Base-by-base conservation (phyloP, 2,113 vertebrate genomes). In the Phasianus colchicus region DNA sequence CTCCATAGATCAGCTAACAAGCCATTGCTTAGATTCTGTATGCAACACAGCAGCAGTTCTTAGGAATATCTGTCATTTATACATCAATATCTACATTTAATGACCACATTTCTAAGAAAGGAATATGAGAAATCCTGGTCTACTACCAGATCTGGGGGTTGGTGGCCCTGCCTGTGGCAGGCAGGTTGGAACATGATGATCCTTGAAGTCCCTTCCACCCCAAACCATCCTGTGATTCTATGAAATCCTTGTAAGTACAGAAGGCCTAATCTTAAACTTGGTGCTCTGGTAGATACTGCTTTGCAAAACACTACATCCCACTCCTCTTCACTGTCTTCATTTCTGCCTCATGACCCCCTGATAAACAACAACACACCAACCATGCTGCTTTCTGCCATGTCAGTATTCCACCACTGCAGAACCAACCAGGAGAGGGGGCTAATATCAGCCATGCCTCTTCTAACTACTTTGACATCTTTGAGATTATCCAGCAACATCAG, bases 381-480 rank as follows among this genome's bases (percentile, higher is more conserved):
- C 19, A 7, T 3, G 29, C 5, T 65, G 20, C 40, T 73, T 48
- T 38, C 65, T 20, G 58, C 38, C 16, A 12, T 6, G 16, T 9
- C 8, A 13, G 29, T 40, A 45, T 50, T n/a, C 34, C n/a, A 11
- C 60, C 43, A 30, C 36, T 29, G 69, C 54, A 82, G 78, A 86
- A 67, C 14, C 42, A 78, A 36, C 61, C 92, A 86, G 69, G 64
- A 93, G 89, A 96, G 40, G 67, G 91, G 81, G 69, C 38, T 61
- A 13, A 8, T 2, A 42, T 11, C 50, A 66, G 69, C 45, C 60
- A 4, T 6, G 42, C 15, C 61, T 61, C 29, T 40, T 48, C 27
- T 67, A 45, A 40, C 6, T 4, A 32, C 48, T 75, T 38, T 75
- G 63, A 81, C 78, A 81, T 50, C 69, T 48, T 77, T 30, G 20